Base-by-base conservation (phyloP, 2,113 vertebrate species). In the Tricholaema leucomelas region DNA sequence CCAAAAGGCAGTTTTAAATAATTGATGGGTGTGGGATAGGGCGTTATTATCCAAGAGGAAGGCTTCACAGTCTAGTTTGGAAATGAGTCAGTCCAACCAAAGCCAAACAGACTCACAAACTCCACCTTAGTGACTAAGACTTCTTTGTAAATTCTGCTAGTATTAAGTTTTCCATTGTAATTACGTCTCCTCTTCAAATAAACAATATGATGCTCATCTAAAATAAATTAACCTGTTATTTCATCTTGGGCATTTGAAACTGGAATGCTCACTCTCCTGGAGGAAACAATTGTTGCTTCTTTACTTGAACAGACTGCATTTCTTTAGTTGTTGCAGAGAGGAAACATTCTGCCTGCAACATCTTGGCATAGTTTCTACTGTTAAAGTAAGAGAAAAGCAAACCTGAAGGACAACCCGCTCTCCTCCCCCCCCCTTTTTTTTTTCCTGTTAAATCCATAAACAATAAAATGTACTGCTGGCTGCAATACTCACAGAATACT, bases 151-250 rank as follows among this genome's bases (percentile, higher is more conserved):
- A 82, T 91, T 94, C 59, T 93, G 86, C 84, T 91, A 92, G 50
- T 88, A 74, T 55, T 85, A 88, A 85, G 55, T 65, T 91, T 96
- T 92, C 86, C 81, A 93, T 46, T 94, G 66, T 72, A 96, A 93
- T 96, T 91, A 95, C 30, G 55, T 80, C 31, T 95, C 21, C 33
- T 81, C 63, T 93, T 93, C 88, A 94, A 93, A 94, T 76, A 92
- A 94, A 91, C 77, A 94, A 86, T 94, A 91, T 88, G 84, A 89
- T 91, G 84, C 59, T 91, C 87, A 92, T 96, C 77, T 93, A 77
- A 96, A 96, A 96, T 74, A 92, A 94, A 96, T 95, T 94, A 92
- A 94, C 52, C 70, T 87, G 77, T 76, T 91, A 86, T 90, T 95
- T 93, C 31, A 65, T 76, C 28, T 78, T 81, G 73, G 48, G 33